These are phyloP conservation scores for Drosophila pegasa DNA, from an alignment of 2,888 invertebrate species.

Conservation along the genomic window DNA sequence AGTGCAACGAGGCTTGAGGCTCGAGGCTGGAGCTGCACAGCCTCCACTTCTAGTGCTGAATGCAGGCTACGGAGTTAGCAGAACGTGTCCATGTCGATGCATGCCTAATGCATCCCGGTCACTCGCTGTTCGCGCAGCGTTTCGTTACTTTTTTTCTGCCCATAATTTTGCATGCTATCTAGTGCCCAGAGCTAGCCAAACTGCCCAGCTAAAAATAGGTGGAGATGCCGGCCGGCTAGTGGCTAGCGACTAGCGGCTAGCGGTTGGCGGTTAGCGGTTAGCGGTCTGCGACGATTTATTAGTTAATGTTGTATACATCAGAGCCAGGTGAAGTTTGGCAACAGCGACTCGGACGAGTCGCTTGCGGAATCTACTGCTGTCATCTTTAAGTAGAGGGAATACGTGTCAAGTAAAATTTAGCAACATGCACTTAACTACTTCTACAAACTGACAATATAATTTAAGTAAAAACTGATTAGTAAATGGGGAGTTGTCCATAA, in stretches of 20 bases:
- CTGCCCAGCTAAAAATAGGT: constrained; percentile 35
- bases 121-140: background rate
- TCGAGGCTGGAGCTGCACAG: constrained; percentile 21
- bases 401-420: background rate
- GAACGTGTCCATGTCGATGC: constrained; percentile 58
- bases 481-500: background rate
- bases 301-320: constrained; percentile 13
- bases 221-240: constrained; percentile 28
- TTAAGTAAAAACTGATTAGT: background rate
- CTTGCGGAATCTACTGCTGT: background rate
- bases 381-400: background rate
- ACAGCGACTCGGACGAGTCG: background rate
- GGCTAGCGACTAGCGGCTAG: background rate
- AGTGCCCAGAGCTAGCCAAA: constrained; percentile 45
- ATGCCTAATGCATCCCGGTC: constrained; percentile 31
- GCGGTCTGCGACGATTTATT: constrained; percentile 18
- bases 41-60: background rate
- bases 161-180: constrained; percentile 57
- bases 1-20: constrained; percentile 61
- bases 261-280: background rate
- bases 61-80: constrained; percentile 43
- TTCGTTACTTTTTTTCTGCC: constrained; percentile 33
- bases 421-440: background rate
- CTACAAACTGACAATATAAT: background rate
- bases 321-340: constrained; percentile 27